phyloP scores from a whole-genome alignment of 2,888 invertebrate species.

The Calliphora vomitoria region DNA sequence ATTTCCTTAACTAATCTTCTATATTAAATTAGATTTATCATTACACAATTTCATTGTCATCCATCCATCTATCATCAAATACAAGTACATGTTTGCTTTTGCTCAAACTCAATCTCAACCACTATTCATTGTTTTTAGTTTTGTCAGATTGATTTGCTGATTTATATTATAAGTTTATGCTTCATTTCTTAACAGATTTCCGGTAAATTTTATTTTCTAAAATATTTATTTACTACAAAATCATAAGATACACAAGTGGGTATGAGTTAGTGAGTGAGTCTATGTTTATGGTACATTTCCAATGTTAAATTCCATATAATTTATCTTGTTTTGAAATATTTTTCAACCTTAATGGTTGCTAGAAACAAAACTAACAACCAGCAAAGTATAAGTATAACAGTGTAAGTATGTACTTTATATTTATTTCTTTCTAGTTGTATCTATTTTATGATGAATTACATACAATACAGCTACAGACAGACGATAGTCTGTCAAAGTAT shows the following conservation, averaged over 20 bases:
- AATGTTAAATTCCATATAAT: conserved; percentile 62
- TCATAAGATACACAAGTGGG: neutral
- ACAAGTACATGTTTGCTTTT: neutral
- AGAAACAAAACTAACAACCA: conserved; percentile 4
- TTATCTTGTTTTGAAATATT: conserved; percentile 40
- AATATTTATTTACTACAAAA: conserved; percentile 18
- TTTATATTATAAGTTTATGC: conserved; percentile 44
- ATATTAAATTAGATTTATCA: neutral
- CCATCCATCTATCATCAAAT: neutral
- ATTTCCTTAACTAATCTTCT: neutral
- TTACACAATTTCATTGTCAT: conserved; percentile 19
- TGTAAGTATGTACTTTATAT: too few relatives aligned
- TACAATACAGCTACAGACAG: neutral
- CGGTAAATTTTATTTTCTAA: conserved; percentile 46
- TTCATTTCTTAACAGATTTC: conserved; percentile 64
- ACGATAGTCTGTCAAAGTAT: neutral
- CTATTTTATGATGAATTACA: conserved; percentile 43
- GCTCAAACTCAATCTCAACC: neutral
- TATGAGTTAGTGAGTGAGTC: neutral
- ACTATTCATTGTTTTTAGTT: conserved; percentile 20
- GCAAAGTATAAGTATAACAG: neutral
- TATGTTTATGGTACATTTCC: conserved; percentile 4
- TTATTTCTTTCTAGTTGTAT: neutral
- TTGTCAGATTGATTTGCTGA: conserved; percentile 1
- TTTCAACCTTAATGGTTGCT: conserved; percentile 37